Evolutionary conservation across 2,797 vertebrate genomes (phyloP).

Genomic region (Enteromius mattozi): DNA sequence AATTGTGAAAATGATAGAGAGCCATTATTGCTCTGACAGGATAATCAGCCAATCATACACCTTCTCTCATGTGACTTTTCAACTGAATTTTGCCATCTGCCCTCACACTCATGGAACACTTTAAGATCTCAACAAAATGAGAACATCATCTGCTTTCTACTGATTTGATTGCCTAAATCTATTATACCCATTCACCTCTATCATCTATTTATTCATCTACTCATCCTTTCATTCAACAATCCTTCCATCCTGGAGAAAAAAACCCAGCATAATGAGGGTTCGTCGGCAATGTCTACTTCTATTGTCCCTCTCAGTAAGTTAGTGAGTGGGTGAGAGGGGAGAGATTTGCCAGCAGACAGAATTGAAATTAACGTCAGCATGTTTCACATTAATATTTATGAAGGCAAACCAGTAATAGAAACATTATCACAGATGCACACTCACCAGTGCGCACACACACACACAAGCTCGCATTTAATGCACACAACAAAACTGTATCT

Average conservation of each 20-base stretch:
- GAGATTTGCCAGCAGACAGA: constrained; percentile 50
- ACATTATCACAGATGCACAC: constrained; percentile 37
- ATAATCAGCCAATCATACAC: background rate
- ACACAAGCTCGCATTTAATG: constrained; percentile 13
- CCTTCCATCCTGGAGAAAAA: constrained; percentile 16
- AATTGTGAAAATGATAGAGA: background rate
- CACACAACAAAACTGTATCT: constrained; percentile 24
- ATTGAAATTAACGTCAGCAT: constrained; percentile 61
- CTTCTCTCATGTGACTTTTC: background rate
- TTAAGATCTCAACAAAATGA: background rate
- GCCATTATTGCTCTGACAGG: background rate
- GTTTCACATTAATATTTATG: constrained; percentile 62
- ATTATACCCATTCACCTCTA: constrained; percentile 1
- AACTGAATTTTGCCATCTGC: background rate
- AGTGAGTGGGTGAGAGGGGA: constrained; percentile 38
- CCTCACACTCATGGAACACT: background rate
- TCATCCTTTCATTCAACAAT: constrained; percentile 21
- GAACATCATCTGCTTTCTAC: background rate
- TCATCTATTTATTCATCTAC: background rate
- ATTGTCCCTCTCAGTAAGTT: constrained; percentile 36
- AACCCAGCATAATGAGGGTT: constrained; percentile 36
- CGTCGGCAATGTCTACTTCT: constrained; percentile 27
- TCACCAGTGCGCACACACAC: constrained; percentile 2
- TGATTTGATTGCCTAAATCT: background rate
- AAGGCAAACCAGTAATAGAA: constrained; percentile 53